Evolutionary conservation across 1,140 invertebrate species (phyloP).

Genomic region (Nymphalis io): DNA sequence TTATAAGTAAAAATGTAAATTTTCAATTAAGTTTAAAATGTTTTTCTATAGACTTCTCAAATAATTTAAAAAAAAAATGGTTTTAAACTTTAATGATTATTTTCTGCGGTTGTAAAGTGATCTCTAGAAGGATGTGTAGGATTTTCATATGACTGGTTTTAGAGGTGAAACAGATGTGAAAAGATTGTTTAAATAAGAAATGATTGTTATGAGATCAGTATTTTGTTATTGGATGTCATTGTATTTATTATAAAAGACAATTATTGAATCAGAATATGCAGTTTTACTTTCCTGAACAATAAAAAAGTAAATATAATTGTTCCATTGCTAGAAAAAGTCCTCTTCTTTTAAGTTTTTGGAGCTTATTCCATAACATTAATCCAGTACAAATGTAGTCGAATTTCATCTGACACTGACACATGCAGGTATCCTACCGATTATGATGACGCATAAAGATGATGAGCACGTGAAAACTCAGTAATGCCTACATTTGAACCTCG

Average conservation of each 20-base stretch:
- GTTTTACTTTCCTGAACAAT: slow-evolving; percentile 14
- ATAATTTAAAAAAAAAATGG: background rate
- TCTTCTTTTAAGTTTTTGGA: no score
- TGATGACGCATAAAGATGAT: no score
- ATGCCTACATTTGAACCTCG: no score
- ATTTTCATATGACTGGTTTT: slow-evolving; percentile 72
- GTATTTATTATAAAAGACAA: slow-evolving; percentile 29
- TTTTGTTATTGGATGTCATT: slow-evolving; percentile 54
- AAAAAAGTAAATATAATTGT: no score
- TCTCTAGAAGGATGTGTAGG: slow-evolving; percentile 22
- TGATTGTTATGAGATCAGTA: slow-evolving; percentile 60
- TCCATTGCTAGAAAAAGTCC: no score
- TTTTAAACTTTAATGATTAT: no score
- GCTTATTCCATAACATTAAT: no score
- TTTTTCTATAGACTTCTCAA: background rate
- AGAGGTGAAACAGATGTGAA: slow-evolving; percentile 75
- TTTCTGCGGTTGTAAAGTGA: slow-evolving; percentile 24
- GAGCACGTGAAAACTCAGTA: no score
- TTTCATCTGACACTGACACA: no score
- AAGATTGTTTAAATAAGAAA: slow-evolving; percentile 42
- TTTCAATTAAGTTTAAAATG: background rate
- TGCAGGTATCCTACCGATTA: no score
- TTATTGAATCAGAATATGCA: slow-evolving; percentile 23
- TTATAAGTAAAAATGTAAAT: background rate
- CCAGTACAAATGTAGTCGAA: no score